Evolutionary conservation across 2,797 vertebrate genomes (phyloP).

Genomic region (Xyrichtys novacula): DNA sequence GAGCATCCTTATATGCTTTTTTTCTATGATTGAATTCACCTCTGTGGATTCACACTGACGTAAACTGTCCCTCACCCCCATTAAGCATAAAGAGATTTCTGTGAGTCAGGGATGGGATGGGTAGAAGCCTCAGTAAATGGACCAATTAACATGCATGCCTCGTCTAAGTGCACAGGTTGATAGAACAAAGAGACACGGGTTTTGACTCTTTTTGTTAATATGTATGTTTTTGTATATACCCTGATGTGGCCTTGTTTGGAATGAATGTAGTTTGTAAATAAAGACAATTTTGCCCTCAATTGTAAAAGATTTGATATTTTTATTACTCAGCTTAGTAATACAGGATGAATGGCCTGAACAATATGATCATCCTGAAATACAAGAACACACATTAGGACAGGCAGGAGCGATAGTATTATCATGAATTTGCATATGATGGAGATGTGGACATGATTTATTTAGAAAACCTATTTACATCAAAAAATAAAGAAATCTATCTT

Average conservation of each 20-base stretch:
- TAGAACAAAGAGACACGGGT: slow-evolving; percentile 30
- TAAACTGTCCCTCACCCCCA: slow-evolving; percentile 30
- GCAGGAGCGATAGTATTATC: no score
- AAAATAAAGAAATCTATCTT: no score
- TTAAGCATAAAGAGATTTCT: slow-evolving; percentile 9
- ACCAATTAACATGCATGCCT: slow-evolving; percentile 50
- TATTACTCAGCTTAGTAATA: neutral
- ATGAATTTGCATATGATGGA: no score
- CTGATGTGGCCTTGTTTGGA: slow-evolving; percentile 77
- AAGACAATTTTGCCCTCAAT: slow-evolving; percentile 38
- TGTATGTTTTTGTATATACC: slow-evolving; percentile 61
- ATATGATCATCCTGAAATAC: no score
- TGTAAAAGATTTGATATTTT: neutral
- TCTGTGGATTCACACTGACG: slow-evolving; percentile 11
- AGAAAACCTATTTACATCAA: no score
- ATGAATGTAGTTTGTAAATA: slow-evolving; percentile 82
- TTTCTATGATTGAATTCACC: neutral
- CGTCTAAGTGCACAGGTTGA: slow-evolving; percentile 32
- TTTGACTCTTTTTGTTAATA: slow-evolving; percentile 54
- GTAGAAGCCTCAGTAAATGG: slow-evolving; percentile 8
- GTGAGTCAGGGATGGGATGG: slow-evolving; percentile 17
- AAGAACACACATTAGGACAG: no score
- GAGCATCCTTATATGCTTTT: neutral
- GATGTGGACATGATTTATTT: no score
- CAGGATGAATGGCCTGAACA: neutral